A percentile compares a stretch with the other conserved stretches of the same genome.
Evolutionary conservation across 2,888 invertebrate species (phyloP).

Genomic region (Catocala fraxini): DNA sequence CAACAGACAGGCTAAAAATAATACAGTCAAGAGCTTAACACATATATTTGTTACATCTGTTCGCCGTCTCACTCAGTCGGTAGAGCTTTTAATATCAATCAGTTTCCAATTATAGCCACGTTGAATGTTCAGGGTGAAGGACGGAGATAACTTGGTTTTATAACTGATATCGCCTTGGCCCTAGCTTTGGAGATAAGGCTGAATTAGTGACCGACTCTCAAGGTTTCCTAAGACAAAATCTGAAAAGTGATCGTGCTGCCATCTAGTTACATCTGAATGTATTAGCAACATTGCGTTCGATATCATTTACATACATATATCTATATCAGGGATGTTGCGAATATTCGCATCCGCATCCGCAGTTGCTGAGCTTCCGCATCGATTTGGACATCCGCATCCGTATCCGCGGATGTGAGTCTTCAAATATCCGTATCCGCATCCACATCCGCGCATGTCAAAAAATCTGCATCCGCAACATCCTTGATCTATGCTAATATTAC

Average conservation of each 20-base stretch:
- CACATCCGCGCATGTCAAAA: too few relatives aligned
- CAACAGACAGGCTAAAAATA: background rate
- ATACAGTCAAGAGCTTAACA: conserved; percentile 19
- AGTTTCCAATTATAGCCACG: conserved; percentile 17
- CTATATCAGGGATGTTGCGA: too few relatives aligned
- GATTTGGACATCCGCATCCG: too few relatives aligned
- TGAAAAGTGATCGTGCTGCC: background rate
- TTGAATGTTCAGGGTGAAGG: conserved; percentile 31
- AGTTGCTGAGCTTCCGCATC: too few relatives aligned
- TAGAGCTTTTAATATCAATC: conserved; percentile 11
- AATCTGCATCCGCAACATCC: too few relatives aligned
- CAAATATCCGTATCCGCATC: too few relatives aligned
- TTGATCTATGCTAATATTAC: too few relatives aligned
- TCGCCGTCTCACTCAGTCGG: conserved; percentile 18
- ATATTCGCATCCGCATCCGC: too few relatives aligned
- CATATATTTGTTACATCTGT: conserved; percentile 28
- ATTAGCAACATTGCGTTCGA: too few relatives aligned
- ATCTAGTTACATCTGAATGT: background rate
- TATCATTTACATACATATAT: too few relatives aligned
- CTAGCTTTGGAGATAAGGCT: conserved; percentile 1
- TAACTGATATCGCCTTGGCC: background rate
- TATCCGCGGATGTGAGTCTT: too few relatives aligned
- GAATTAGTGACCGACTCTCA: background rate
- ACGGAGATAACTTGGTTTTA: conserved; percentile 29
- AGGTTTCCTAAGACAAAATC: too few relatives aligned